Conservation (phyloP, 2,888 invertebrate species). For the Embidobia sp. region DNA sequence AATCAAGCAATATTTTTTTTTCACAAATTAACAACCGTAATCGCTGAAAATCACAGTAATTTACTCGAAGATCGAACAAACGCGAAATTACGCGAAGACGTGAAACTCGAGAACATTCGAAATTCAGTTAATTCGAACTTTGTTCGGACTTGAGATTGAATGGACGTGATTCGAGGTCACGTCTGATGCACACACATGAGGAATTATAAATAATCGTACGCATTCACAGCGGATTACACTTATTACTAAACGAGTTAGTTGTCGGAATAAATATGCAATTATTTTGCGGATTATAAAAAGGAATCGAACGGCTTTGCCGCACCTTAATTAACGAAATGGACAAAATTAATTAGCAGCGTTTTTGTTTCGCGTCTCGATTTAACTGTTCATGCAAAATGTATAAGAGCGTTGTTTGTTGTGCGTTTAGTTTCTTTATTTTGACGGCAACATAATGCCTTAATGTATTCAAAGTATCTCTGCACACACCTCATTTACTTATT, state of each 20-base stretch:
- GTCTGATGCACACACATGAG: not conserved
- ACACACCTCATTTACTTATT: slow-evolving; percentile 54
- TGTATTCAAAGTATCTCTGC: slow-evolving; percentile 52
- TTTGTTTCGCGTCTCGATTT: not conserved
- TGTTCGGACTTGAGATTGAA: not conserved
- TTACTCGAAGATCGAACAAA: no score
- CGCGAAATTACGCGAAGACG: no score
- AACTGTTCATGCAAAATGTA: slow-evolving; percentile 19
- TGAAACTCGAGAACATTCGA: no score
- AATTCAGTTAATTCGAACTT: not conserved
- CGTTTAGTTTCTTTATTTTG: slow-evolving; percentile 27
- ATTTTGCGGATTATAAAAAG: no score
- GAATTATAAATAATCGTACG: slow-evolving; percentile 16
- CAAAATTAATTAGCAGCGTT: no score
- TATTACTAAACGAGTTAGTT: no score
- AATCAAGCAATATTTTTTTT: no score
- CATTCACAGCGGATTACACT: not conserved
- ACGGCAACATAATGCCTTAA: slow-evolving; percentile 39
- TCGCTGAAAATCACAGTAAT: no score
- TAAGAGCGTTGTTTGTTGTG: slow-evolving; percentile 28
- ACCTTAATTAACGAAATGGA: no score
- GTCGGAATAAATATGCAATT: not conserved
- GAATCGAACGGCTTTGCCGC: no score
- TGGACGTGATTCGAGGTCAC: not conserved
- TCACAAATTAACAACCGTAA: no score